Evolutionary conservation across 2,888 invertebrate genomes (phyloP).

Genomic region (Callimorpha dominula): DNA sequence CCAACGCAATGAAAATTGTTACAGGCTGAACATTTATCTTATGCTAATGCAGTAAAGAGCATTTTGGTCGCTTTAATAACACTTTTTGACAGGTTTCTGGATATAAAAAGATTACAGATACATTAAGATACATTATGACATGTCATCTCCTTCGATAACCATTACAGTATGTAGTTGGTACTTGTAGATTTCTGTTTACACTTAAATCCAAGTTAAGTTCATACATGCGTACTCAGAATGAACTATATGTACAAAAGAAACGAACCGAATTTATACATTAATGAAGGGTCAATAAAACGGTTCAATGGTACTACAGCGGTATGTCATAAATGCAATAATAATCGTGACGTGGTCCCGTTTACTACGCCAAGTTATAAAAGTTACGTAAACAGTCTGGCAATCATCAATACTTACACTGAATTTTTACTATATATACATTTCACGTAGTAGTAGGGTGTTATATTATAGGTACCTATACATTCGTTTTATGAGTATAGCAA

Average conservation of each 20-base stretch:
- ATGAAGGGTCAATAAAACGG: background rate
- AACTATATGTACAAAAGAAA: background rate
- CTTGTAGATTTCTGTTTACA: background rate
- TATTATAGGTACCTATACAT: background rate
- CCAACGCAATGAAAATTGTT: slow-evolving; percentile 16
- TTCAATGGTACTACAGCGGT: background rate
- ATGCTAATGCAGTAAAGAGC: background rate
- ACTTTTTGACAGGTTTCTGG: background rate
- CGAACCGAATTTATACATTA: background rate
- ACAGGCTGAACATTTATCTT: slow-evolving; percentile 7
- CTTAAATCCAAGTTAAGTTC: background rate
- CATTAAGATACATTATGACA: too few relatives aligned
- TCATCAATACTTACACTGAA: background rate
- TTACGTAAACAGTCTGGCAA: slow-evolving; percentile 1
- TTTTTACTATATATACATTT: slow-evolving; percentile 1
- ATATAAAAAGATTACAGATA: too few relatives aligned
- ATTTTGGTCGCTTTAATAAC: background rate
- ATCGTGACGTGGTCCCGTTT: background rate
- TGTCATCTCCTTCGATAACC: too few relatives aligned
- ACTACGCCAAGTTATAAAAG: background rate
- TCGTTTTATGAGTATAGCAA: background rate
- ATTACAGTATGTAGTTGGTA: background rate
- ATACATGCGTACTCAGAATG: background rate
- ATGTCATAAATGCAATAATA: background rate
- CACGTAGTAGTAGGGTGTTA: background rate